These are phyloP conservation scores for Apostichopus parvimensis DNA, from an alignment of 35 echinoderm and acorn worm genomes.

Conservation along the genomic window DNA sequence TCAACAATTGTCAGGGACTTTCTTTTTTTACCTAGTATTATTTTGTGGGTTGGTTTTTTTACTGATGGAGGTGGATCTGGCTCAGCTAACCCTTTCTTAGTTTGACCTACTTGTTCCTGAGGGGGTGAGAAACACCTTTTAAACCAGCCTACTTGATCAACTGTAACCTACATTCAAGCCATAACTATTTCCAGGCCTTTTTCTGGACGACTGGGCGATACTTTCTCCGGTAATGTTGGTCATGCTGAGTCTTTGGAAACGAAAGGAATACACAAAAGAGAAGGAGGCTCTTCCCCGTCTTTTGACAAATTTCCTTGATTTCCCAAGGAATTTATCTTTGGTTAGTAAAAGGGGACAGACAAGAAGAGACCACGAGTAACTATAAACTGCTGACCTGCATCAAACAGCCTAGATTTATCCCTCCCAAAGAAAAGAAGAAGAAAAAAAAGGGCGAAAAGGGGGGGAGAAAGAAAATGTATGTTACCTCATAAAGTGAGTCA, in stretches of 20 bases:
- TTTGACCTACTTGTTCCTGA: slow-evolving; percentile 1
- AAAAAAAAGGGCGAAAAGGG: too few relatives aligned
- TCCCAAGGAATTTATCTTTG: slow-evolving; percentile 2
- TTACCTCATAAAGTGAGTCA: too few relatives aligned
- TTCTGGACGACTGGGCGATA: neutral
- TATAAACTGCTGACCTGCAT: neutral
- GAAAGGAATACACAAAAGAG: neutral
- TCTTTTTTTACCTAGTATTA: neutral
- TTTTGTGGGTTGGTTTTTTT: neutral
- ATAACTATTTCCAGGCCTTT: neutral
- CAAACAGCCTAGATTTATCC: neutral
- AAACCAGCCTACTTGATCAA: neutral
- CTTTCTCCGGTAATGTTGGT: neutral
- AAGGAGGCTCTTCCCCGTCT: neutral
- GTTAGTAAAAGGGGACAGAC: neutral
- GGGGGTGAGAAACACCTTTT: neutral
- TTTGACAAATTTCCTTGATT: slow-evolving; percentile 4
- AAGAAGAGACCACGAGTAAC: neutral
- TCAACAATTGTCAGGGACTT: slow-evolving; percentile 1
- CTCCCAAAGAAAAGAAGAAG: too few relatives aligned
- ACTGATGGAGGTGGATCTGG: neutral
- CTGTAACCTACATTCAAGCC: slow-evolving; percentile 14
- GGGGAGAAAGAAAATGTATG: too few relatives aligned
- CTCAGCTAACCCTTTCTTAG: slow-evolving; percentile 1
- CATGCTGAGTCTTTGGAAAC: neutral